Percentiles rank a stretch among this genome's conserved stretches.
These are phyloP conservation scores for Scaptomyza parva DNA, from an alignment of 2,888 invertebrate genomes.

Conservation along the genomic window DNA sequence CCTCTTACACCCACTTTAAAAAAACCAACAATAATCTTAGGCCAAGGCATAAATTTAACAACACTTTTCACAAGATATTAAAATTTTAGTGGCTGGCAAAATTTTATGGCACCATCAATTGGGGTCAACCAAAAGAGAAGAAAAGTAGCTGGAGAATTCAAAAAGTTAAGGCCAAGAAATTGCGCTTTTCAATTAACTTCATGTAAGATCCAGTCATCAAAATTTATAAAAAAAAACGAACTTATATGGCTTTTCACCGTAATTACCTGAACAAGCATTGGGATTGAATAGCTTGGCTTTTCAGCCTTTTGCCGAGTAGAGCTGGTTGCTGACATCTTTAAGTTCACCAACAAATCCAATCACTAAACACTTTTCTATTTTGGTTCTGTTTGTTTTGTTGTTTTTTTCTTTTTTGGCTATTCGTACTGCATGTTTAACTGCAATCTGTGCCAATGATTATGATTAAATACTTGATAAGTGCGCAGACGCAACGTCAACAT, in stretches of 20 bases:
- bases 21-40: slow-evolving; percentile 66
- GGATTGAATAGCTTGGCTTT: slow-evolving; percentile 35
- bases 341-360: slow-evolving; percentile 15
- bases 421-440: slow-evolving; percentile 31
- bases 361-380: slow-evolving; percentile 23
- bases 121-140: slow-evolving; percentile 51
- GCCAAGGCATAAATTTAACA: slow-evolving; percentile 63
- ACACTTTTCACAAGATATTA: slow-evolving; percentile 54
- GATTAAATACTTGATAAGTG: slow-evolving; percentile 42
- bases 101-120: slow-evolving; percentile 68
- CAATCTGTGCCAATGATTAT: slow-evolving; percentile 19
- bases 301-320: slow-evolving; percentile 11
- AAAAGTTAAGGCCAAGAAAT: slow-evolving; percentile 31
- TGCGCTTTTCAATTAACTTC: slow-evolving; percentile 28
- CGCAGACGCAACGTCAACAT: slow-evolving; percentile 71
- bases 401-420: slow-evolving; percentile 5
- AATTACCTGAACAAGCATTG: slow-evolving; percentile 40
- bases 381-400: background rate
- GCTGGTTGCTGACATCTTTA: slow-evolving; percentile 33
- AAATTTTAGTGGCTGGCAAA: slow-evolving; percentile 49
- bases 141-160: slow-evolving; percentile 9
- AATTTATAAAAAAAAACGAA: slow-evolving; percentile 1
- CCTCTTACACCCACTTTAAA: slow-evolving; percentile 45
- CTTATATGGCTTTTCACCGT: slow-evolving; percentile 5
- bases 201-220: slow-evolving; percentile 2